A percentile compares a stretch with the other conserved stretches of the same genome.
Evolutionary conservation across 2,113 vertebrate species (phyloP).

Genomic region (Misgurnus anguillicaudatus): DNA sequence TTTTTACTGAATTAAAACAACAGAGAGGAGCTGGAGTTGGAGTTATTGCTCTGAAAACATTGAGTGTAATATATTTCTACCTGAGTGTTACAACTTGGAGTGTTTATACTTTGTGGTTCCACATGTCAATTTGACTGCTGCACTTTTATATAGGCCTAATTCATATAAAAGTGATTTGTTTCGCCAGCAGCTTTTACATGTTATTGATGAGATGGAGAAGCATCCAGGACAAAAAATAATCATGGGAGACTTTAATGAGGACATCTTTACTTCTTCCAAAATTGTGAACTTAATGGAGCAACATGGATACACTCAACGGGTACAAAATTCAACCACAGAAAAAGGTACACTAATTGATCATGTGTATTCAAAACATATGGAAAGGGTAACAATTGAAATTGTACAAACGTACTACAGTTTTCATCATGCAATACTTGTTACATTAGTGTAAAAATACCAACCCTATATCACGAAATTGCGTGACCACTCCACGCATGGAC

Average conservation of each 20-base stretch:
- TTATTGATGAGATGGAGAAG: background rate
- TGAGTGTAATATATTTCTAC: background rate
- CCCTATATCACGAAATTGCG: too few relatives aligned
- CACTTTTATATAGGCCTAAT: too few relatives aligned
- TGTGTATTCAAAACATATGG: background rate
- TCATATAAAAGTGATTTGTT: too few relatives aligned
- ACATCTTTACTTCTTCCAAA: background rate
- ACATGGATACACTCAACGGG: background rate
- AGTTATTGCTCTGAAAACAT: conserved; percentile 7
- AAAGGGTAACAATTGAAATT: background rate
- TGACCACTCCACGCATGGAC: too few relatives aligned
- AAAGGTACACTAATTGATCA: background rate
- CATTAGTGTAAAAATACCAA: too few relatives aligned
- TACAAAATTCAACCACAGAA: background rate
- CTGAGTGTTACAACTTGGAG: background rate
- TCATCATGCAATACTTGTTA: too few relatives aligned
- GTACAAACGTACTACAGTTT: background rate
- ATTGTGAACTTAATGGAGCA: background rate
- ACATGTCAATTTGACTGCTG: too few relatives aligned
- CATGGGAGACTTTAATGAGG: background rate
- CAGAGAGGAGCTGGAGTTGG: conserved; percentile 38
- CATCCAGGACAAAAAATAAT: background rate
- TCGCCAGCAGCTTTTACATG: background rate
- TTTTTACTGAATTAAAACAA: conserved; percentile 19
- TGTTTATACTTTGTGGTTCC: too few relatives aligned